A percentile compares a stretch with the other conserved stretches of the same genome.
Evolutionary conservation across 2,797 vertebrate species (phyloP).

Genomic region (Notoglanidium macrostoma): DNA sequence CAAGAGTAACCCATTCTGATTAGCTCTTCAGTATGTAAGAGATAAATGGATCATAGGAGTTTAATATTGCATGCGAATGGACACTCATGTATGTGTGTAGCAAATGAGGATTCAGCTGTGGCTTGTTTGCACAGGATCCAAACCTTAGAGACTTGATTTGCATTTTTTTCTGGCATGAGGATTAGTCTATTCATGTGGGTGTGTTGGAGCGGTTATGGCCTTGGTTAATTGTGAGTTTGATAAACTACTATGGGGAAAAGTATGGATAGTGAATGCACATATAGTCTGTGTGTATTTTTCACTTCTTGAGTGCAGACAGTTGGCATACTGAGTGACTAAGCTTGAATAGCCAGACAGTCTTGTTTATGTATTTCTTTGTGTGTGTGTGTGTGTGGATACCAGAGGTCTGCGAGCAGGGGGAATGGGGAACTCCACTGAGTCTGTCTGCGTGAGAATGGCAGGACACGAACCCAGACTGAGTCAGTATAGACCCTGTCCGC

Average conservation of each 20-base stretch:
- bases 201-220: slow-evolving; percentile 26
- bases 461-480: slow-evolving; percentile 61
- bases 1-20: slow-evolving; percentile 44
- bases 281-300: slow-evolving; percentile 2
- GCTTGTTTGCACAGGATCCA: slow-evolving; percentile 22
- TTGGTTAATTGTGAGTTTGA: slow-evolving; percentile 25
- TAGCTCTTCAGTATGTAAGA: slow-evolving; percentile 27
- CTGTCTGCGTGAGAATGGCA: slow-evolving; percentile 68
- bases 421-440: slow-evolving; percentile 46
- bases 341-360: neutral
- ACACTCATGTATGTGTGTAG: slow-evolving; percentile 18
- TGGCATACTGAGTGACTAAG: neutral
- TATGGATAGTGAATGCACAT: neutral
- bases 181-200: neutral
- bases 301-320: slow-evolving; percentile 12
- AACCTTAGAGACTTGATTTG: slow-evolving; percentile 1
- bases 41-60: slow-evolving; percentile 20
- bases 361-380: slow-evolving; percentile 19
- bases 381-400: slow-evolving; percentile 7
- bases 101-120: slow-evolving; percentile 43
- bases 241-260: slow-evolving; percentile 20
- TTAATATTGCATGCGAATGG: slow-evolving; percentile 37
- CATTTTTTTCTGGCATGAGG: slow-evolving; percentile 14
- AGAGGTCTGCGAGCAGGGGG: slow-evolving; percentile 47
- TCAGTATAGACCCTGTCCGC: slow-evolving; percentile 75